Base-by-base conservation (phyloP, 2,888 invertebrate genomes). In the Melinopterus prodromus region DNA sequence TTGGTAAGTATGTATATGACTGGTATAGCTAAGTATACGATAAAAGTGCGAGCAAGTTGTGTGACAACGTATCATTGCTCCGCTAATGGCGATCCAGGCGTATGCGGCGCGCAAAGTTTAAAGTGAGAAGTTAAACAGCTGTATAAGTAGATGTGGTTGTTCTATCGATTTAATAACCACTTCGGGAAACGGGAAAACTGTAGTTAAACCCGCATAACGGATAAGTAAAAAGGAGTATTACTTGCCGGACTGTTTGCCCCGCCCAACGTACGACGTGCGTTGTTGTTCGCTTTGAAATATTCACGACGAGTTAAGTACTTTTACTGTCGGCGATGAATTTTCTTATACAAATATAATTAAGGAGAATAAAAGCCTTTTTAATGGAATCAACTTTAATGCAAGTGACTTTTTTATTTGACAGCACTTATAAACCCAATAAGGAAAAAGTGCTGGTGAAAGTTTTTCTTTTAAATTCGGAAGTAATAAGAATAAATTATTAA, bases 161-260 rank as follows among this genome's bases (percentile, higher is more conserved):
- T 69, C 69, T 80, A 80, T 80, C 78, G 80, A 80, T 80, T 77
- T 80, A 80, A 80, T 80, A 80, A 80, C 75, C 78, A 80, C 75
- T 70, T 80, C 76, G 38, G 35, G 70, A 70, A 70, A 16, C n/a
- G n/a, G 6, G 71, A 71, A 71, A 71, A 71, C 16, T 71, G 16
- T 74, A 36, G 35, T 72, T 72, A 72, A 14, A 26, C 36, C 35
- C n/a, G 36, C 26, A n/a, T 74, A 74, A 53, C 53, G 53, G 53
- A 53, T 12, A 9, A 53, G 53, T 53, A 53, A 53, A 53, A 53
- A 53, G 53, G 53, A 53, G 53, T 53, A 53, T 53, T 53, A 53
- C 53, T 53, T 53, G 26, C 26, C 26, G 26, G 26, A 26, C 26
- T 26, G 3, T 26, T 26, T 26, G 26, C 26, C 26, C 26, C 26